A percentile compares a stretch with the other conserved stretches of the same genome.
Conservation (phyloP, 2,888 invertebrate species). For the Lasioglossum oenotherae region DNA sequence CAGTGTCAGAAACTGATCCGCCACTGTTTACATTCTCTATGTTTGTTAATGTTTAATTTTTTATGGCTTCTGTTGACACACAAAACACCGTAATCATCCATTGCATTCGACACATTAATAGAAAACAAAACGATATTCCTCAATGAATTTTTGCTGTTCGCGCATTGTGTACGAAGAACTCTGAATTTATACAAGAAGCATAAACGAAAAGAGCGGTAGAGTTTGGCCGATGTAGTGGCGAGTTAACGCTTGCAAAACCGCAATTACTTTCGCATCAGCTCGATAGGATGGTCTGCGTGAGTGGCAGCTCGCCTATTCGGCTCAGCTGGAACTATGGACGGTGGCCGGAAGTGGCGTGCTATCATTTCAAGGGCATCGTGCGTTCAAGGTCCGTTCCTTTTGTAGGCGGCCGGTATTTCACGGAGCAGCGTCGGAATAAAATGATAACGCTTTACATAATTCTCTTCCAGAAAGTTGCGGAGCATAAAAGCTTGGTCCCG, state of each 20-base stretch:
- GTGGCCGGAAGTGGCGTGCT: background rate
- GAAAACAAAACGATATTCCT: too few species aligned
- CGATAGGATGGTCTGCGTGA: background rate
- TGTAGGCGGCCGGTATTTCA: conserved; percentile 30
- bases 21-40: background rate
- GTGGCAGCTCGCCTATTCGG: background rate
- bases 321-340: background rate
- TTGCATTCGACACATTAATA: too few species aligned
- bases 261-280: background rate
- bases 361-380: conserved; percentile 2
- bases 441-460: conserved; percentile 60
- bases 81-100: too few species aligned
- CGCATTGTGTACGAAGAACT: background rate
- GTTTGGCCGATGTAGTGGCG: background rate
- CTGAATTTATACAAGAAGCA: background rate
- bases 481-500: conserved; percentile 28
- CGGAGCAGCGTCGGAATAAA: conserved; percentile 31
- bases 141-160: too few species aligned
- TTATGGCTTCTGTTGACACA: background rate
- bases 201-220: background rate
- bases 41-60: background rate
- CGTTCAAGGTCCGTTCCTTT: conserved; percentile 20
- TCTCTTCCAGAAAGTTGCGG: conserved; percentile 58
- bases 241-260: background rate
- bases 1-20: background rate